Evolutionary conservation across 92 coral and sea anemone species (phyloP).

Genomic region (Pocillopora meandrina): DNA sequence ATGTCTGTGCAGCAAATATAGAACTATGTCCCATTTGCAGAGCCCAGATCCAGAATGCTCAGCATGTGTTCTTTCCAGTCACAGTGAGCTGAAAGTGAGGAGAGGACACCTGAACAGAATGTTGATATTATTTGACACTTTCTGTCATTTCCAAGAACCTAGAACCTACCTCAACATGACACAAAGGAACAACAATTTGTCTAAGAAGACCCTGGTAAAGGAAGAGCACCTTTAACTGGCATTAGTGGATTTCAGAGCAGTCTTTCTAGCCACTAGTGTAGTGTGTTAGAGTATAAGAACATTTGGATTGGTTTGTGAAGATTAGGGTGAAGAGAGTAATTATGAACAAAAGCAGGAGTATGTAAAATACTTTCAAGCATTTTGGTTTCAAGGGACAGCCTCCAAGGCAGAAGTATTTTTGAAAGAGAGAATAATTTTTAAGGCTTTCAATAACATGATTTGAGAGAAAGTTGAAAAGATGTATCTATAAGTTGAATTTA

Average conservation of each 20-base stretch:
- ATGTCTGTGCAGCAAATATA: slow-evolving; percentile 71
- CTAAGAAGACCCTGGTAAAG: not conserved
- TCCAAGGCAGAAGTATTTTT: slow-evolving; percentile 22
- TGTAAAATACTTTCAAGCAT: not conserved
- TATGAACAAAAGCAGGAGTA: not conserved
- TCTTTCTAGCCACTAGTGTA: no score
- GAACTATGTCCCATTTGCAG: slow-evolving; percentile 88
- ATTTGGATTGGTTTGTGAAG: not conserved
- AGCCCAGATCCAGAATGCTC: slow-evolving; percentile 68
- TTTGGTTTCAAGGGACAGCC: not conserved
- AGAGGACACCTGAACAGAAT: not conserved
- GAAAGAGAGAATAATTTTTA: slow-evolving; percentile 26
- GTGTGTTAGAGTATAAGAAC: no score
- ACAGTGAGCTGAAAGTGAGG: not conserved
- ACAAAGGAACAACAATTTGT: not conserved
- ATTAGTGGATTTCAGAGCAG: no score
- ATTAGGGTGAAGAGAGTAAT: not conserved
- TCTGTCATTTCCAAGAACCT: not conserved
- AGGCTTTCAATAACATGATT: not conserved
- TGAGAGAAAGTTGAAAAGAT: slow-evolving; percentile 9
- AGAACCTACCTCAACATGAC: not conserved
- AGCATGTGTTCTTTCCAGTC: slow-evolving; percentile 56
- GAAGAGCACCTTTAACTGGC: no score
- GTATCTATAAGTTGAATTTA: not conserved
- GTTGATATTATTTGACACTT: slow-evolving; percentile 8